These are phyloP conservation scores for Holacanthus passer DNA, from an alignment of 2,113 vertebrate genomes.

Conservation along the genomic window DNA sequence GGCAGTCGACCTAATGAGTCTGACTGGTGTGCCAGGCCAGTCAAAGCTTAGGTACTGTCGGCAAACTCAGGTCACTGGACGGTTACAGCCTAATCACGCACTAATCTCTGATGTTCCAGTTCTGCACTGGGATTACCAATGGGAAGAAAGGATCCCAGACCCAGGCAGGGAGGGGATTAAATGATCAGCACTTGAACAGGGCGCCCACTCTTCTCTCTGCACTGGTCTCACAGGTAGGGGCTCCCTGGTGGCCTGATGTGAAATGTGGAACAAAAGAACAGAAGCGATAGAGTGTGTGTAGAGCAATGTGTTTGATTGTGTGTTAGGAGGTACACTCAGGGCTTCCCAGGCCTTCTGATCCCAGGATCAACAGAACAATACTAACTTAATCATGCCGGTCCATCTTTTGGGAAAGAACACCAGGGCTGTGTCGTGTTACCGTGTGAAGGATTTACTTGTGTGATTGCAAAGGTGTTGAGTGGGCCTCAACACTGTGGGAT, in stretches of 20 bases:
- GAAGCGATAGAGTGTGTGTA: background rate
- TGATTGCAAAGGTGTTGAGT: slow-evolving; percentile 14
- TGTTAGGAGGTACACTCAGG: background rate
- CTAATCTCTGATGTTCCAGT: slow-evolving; percentile 80
- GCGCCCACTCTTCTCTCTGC: slow-evolving; percentile 17
- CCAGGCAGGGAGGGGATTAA: slow-evolving; percentile 55
- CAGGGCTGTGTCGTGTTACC: background rate
- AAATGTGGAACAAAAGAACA: slow-evolving; percentile 23
- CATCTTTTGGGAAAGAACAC: slow-evolving; percentile 26
- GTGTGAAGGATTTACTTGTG: slow-evolving; percentile 19
- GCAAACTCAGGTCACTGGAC: slow-evolving; percentile 31
- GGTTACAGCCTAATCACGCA: slow-evolving; percentile 52
- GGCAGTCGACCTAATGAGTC: slow-evolving; percentile 38
- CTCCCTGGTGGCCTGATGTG: slow-evolving; percentile 21
- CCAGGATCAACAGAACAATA: slow-evolving; percentile 42
- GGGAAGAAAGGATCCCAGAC: slow-evolving; percentile 60
- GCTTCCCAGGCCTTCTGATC: slow-evolving; percentile 19
- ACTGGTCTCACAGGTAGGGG: slow-evolving; percentile 4
- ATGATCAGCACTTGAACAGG: slow-evolving; percentile 52
- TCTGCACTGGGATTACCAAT: slow-evolving; percentile 64
- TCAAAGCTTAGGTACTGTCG: slow-evolving; percentile 22
- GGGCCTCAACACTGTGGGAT: slow-evolving; percentile 2
- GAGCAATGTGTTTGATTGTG: background rate
- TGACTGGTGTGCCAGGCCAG: slow-evolving; percentile 29
- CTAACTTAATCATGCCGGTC: slow-evolving; percentile 24